Evolutionary conservation across 2,888 invertebrate genomes (phyloP), one percentile per base, ranked within the genome.

Genomic region (Agrochola lota): DNA sequence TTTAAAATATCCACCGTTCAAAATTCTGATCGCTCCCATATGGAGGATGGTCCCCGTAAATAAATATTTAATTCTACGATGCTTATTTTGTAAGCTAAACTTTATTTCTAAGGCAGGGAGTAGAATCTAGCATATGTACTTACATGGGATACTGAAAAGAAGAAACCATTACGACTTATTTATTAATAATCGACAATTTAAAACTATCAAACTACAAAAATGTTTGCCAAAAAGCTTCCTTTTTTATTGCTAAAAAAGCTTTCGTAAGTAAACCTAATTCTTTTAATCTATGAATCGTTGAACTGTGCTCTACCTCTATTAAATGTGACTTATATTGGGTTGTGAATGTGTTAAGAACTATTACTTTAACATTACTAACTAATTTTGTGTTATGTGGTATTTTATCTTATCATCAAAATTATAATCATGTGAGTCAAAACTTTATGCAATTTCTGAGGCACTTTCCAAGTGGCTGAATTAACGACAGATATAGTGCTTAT

Each of bases 21-120:
- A 93, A 92, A 91, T 91, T 93, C 93, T 93, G 94, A 95, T 93
- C 96, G 93, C 94, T 95, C 95, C 94, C 83, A 62, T 71, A 77
- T 91, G 93, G 96, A 96, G 95, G 89, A 93, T 96, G 96, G 96
- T 96, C 96, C 96, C 96, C 95, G 87, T 95, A 95, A 93, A 91
- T 90, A 91, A 92, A 92, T 92, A 89, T 85, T 90, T 93, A 94
- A 85, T 87, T 88, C 92, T 94, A 94, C 90, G 78, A 92, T 83
- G 91, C 94, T 94, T 94, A 94, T 55, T 83, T 85, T 83, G 90
- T 93, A 93, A 93, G 92, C 93, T 94, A 92, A 87, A 87, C 86
- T 89, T 90, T 91, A 92, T 85, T 90, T 88, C 95, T 96, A 95
- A 94, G 94, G 94, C 95, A 93, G 92, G 92, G 91, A 93, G 92